Base-by-base conservation (phyloP, 2,888 invertebrate genomes). In the Hydrotaea cyrtoneurina region DNA sequence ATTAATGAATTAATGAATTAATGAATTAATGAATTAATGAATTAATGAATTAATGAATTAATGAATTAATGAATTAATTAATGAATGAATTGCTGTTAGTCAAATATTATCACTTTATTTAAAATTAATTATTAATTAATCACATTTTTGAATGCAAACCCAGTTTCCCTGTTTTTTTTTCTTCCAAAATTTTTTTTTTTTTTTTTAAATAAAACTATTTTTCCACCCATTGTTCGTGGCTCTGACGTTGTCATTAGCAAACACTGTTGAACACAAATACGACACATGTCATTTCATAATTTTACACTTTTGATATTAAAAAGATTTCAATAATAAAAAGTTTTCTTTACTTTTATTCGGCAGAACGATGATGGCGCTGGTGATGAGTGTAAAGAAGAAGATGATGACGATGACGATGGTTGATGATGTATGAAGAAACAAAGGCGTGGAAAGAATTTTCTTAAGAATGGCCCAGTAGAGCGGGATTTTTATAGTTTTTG, bases 231-330 rank as follows among this genome's bases (percentile, higher is more conserved):
- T 23, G 23, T 26, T 8, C 26, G 1, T 15, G 7, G 55, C 55
- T 26, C 2, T 59, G 59, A 59, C 23, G 59, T 59, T 69, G 39
- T 39, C 23, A 46, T 69, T 23, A 23, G 21, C 69, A 69, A 69
- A 69, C 19, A 23, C 15, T 69, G 19, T 69, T 43, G 46, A 10
- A 62, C 17, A 77, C 53, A 72, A 10, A 72, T 72, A 64, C 64
- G 59, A 66, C 59, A 80, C 73, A 77, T 74, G 74, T 82, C 78
- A 66, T 82, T 82, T 71, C 17, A 74, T 78, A 50, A 78, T 73
- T 64, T 76, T 43, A 36, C 69, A 74, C 64, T 72, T 31, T 26
- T 64, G 36, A 59, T 77, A 26, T 73, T 64, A 46, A 79, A 36
- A 69, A 57, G 59, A 78, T 66, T 82, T 72, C 23, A 83, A 83